Evolutionary conservation across 30 jellyfish, hydroid and myxozoan genomes (phyloP), one percentile per base, ranked within the genome.

Genomic region (Mastigias papua): DNA sequence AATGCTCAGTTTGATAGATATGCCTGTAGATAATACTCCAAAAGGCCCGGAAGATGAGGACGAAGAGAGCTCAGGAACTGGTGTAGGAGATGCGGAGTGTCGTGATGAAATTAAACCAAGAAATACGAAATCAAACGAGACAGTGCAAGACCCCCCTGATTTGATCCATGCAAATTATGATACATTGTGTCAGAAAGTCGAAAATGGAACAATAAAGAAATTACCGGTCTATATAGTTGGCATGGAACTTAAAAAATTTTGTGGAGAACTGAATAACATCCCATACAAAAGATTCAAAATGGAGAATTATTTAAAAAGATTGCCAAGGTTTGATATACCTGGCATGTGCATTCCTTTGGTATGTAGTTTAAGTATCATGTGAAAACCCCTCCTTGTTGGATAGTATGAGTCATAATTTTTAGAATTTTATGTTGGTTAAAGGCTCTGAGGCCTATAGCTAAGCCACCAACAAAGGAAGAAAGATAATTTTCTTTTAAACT

Each of bases 291-390:
- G 94, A 61, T 85, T 85, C 60, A 48, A 32, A 48, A 62, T 85
- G 81, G 94, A 72, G 11, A 70, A 85, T n/a, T 85, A 85, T 30
- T 34, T 35, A 62, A 27, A 51, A 1, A 85, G 62, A 26, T 27
- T 48, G 68, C 94, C 94, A 34, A 73, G 88, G 34, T 85, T 85
- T 73, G 94, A 85, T 66, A 85, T 85, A 13, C 94, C 94, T n/a
- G 94, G 94, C 65, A 85, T 85, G 94, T 85, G 94, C 69, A 72
- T 72, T 1, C 89, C 94, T 20, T 46, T 85, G 94, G 94, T 85
- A 73, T 42, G 54, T 4, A 42, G 7, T 42, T 42, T 8, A 42
- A 42, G 54, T n/a, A n/a, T n/a, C n/a, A 42, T 42, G 13, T 42
- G 54, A 42, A 15, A 42, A 4, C 13, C 54, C 13, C 54, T 42